A percentile compares a stretch with the other conserved stretches of the same genome.
These are phyloP conservation scores for Cynopterus sphinx DNA, from an alignment of 2,797 vertebrate species.

Conservation along the genomic window DNA sequence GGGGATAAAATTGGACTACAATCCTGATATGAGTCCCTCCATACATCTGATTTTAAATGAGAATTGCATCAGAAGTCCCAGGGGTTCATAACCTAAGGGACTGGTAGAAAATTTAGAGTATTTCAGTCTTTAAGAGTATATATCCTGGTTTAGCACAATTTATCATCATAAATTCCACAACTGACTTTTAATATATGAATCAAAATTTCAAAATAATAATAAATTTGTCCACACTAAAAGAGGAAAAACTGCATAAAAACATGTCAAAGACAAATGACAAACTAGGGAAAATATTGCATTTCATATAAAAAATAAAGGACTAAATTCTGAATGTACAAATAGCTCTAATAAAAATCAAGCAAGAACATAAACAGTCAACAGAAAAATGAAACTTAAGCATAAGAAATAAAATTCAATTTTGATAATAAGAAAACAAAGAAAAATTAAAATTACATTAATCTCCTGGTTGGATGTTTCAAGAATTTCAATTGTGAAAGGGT, in stretches of 20 bases:
- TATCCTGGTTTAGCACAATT: neutral
- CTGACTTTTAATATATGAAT: neutral
- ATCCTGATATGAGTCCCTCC: neutral
- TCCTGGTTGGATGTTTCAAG: neutral
- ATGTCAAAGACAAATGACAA: conserved; percentile 12
- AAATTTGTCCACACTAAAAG: neutral
- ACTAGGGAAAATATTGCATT: neutral
- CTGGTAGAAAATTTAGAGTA: neutral
- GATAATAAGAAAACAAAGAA: neutral
- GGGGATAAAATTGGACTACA: neutral
- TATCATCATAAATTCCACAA: neutral
- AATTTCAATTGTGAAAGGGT: neutral
- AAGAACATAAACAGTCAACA: neutral
- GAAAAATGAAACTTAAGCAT: neutral
- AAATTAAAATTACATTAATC: neutral
- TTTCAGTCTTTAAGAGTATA: neutral
- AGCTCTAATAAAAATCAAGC: neutral
- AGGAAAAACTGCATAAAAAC: neutral
- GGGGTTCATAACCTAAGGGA: neutral
- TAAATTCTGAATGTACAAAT: neutral
- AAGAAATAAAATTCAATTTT: neutral
- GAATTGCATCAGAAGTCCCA: neutral
- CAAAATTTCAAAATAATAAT: neutral
- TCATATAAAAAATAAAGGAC: neutral
- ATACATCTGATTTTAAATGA: neutral